Conservation (phyloP, 2,888 invertebrate genomes). For the Pecten maximus region DNA sequence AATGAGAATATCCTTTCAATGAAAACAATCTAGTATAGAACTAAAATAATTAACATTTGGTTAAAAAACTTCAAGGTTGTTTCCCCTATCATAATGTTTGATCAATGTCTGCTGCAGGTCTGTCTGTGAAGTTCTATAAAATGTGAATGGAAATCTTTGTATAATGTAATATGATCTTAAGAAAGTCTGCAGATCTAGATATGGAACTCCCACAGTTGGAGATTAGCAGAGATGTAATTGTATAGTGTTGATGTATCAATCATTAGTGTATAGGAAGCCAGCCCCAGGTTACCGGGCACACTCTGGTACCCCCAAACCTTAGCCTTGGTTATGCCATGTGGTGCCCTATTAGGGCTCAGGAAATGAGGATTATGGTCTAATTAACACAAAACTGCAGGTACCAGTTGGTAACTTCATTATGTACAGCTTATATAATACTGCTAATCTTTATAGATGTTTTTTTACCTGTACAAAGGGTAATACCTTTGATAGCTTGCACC, state of each 20-base stretch:
- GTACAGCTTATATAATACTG: not conserved
- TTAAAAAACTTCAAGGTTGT: not conserved
- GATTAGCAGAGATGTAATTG: not conserved
- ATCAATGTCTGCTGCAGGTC: not conserved
- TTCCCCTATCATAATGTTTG: not conserved
- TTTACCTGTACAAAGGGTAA: not conserved
- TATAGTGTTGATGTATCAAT: not conserved
- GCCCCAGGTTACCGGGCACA: not conserved
- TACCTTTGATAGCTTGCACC: not conserved
- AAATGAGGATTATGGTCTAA: conserved; percentile 20
- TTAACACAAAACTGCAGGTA: not conserved
- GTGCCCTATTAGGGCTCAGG: not conserved
- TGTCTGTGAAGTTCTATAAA: not conserved
- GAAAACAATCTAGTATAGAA: too few species aligned
- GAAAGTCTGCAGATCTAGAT: not conserved
- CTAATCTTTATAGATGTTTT: not conserved
- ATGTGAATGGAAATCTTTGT: not conserved
- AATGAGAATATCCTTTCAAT: too few species aligned
- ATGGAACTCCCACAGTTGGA: not conserved
- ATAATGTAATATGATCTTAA: not conserved
- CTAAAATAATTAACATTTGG: too few species aligned
- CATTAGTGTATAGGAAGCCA: not conserved
- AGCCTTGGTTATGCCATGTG: not conserved
- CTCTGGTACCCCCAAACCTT: not conserved
- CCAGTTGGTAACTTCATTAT: not conserved